Evolutionary conservation across 1,140 invertebrate genomes (phyloP).

Genomic region (Aphelinus certus): DNA sequence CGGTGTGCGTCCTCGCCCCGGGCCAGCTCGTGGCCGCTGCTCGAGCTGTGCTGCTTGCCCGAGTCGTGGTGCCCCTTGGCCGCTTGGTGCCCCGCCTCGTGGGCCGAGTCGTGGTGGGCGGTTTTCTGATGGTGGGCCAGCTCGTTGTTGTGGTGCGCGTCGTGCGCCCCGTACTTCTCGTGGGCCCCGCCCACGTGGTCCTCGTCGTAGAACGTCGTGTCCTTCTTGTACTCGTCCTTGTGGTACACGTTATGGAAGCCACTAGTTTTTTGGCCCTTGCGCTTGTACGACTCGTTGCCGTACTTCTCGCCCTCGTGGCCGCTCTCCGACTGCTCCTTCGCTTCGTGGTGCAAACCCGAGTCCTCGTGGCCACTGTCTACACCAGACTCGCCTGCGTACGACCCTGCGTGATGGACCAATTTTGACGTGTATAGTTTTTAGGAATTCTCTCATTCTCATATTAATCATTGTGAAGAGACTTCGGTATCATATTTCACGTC

Average conservation of each 20-base stretch:
- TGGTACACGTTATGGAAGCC: conserved; percentile 78
- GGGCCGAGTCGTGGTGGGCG: conserved; percentile 62
- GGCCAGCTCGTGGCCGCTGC: conserved; percentile 61
- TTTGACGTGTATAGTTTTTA: no score
- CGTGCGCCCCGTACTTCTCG: conserved; percentile 65
- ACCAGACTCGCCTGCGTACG: no score
- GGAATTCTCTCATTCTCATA: no score
- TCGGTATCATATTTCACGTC: no score
- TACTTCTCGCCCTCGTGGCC: no score
- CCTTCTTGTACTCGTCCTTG: conserved; percentile 80
- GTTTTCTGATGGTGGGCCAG: conserved; percentile 65
- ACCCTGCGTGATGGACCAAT: no score
- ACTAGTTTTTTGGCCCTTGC: conserved; percentile 75
- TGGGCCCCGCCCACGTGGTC: conserved; percentile 72
- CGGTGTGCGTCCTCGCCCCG: conserved; percentile 56
- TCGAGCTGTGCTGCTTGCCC: conserved; percentile 58
- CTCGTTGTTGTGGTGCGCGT: conserved; percentile 62
- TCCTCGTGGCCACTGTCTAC: no score
- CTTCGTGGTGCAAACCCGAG: no score
- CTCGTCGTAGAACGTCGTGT: conserved; percentile 78
- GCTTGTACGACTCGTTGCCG: conserved; percentile 63
- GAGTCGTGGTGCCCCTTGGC: conserved; percentile 63
- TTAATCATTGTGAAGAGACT: no score
- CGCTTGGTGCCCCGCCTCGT: conserved; percentile 60
- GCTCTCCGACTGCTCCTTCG: no score